A percentile compares a stretch with the other conserved stretches of the same genome.
Conservation (phyloP, 2,888 invertebrate genomes). For the Acleris emargana region DNA sequence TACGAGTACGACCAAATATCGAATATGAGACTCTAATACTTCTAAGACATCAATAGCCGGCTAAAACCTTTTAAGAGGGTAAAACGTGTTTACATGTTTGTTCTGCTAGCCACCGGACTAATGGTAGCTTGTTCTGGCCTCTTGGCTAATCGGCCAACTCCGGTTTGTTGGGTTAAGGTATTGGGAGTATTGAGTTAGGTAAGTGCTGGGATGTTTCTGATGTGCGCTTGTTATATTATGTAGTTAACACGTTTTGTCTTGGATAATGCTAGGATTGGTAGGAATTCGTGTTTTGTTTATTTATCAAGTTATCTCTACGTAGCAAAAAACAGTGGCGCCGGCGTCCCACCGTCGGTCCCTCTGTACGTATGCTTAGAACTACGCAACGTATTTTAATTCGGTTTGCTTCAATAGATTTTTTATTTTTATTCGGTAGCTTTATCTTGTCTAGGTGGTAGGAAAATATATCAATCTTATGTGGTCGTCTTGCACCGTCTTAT, state of each 20-base stretch:
- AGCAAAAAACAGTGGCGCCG: too few species aligned
- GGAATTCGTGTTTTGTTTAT: not conserved
- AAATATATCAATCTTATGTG: too few species aligned
- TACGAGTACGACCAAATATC: constrained; percentile 15
- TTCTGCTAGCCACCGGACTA: constrained; percentile 62
- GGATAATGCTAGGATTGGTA: constrained; percentile 1
- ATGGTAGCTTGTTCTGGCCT: constrained; percentile 59
- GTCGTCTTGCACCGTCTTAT: too few species aligned
- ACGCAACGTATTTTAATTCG: too few species aligned
- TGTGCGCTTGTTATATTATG: constrained; percentile 7
- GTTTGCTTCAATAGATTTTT: too few species aligned
- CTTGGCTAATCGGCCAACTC: constrained; percentile 26
- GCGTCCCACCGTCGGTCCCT: too few species aligned
- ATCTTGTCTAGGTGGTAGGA: too few species aligned
- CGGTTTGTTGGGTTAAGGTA: constrained; percentile 28
- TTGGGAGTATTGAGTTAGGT: constrained; percentile 30
- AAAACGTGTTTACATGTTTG: constrained; percentile 67
- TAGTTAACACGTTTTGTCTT: constrained; percentile 1
- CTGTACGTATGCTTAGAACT: too few species aligned
- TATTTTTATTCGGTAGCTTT: too few species aligned
- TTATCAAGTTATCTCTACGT: not conserved
- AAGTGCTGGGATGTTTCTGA: constrained; percentile 24
- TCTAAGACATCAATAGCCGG: constrained; percentile 15
- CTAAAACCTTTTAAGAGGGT: constrained; percentile 55
- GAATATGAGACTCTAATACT: constrained; percentile 31